phyloP scores from a whole-genome alignment of 2,113 vertebrate species.

The Xenopus laevis region DNA sequence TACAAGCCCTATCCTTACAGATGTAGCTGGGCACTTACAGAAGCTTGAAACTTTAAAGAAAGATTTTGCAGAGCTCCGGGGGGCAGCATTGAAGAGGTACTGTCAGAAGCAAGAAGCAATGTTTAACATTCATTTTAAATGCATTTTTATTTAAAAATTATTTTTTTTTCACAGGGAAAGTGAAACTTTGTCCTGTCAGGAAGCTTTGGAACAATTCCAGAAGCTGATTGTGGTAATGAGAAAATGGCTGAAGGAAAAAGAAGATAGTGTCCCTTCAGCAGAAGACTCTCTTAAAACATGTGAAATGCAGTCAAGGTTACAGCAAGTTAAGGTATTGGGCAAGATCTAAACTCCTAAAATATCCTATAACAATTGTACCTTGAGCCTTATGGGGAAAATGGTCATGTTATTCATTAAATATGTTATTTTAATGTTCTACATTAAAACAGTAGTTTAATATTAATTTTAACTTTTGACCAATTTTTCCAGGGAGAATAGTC shows the following conservation, averaged over 20 bases:
- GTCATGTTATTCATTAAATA: too few species aligned
- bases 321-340: conserved; percentile 77
- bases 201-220: conserved; percentile 69
- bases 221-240: conserved; percentile 65
- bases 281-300: conserved; percentile 75
- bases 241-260: conserved; percentile 85
- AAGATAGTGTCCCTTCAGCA: conserved; percentile 74
- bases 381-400: too few species aligned
- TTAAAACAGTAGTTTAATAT: too few species aligned
- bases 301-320: conserved; percentile 76
- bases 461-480: too few species aligned
- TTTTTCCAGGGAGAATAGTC: too few species aligned
- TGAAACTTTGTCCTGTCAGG: conserved; percentile 69
- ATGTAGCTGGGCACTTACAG: conserved; percentile 71
- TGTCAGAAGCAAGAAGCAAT: not conserved
- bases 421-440: too few species aligned
- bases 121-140: not conserved
- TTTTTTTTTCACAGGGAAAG: conserved; percentile 63
- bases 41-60: conserved; percentile 73
- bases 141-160: too few species aligned
- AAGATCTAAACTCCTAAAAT: not conserved
- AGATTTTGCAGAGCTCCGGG: conserved; percentile 78
- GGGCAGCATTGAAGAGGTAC: conserved; percentile 78
- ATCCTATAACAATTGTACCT: too few species aligned
- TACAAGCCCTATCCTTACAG: conserved; percentile 61